Evolutionary conservation across 2,888 invertebrate species (phyloP), one percentile per base, ranked within the genome.

Genomic region (Hetaerina titia): DNA sequence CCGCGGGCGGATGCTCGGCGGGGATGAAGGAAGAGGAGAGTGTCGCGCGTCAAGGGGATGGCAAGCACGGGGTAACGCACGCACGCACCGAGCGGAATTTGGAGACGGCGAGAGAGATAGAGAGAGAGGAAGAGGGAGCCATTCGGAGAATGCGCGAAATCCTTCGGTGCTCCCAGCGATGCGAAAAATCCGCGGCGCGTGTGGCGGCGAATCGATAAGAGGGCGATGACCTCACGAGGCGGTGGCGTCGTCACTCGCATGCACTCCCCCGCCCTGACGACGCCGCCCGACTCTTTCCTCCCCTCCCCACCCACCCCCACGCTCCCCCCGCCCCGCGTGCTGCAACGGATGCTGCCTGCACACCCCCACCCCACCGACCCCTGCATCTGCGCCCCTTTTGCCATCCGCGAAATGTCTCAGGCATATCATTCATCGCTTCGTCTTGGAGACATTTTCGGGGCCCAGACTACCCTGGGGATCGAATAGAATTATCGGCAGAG

Each of bases 171-270:
- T 69, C 69, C 31, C 69, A 74, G 92, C 92, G 92, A 92, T 92
- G 92, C 92, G 92, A 92, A 92, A 92, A 92, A 92, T 92, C 56
- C 90, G 90, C 69, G 64, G 90, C 63, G 64, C 90, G 90, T 90
- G 45, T 69, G 92, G 92, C n/a, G 64, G 11, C 74, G 74, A 92
- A 92, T 92, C 92, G 92, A 92, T 92, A 92, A 69, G 92, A 64
- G 92, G 92, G 19, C 92, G 92, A 69, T 92, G 92, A 92, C 92
- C 92, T 56, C 57, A 64, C 92, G 69, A 64, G 64, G 31, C 81
- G 81, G 31, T 13, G 81, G 15, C 92, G 92, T 58, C 56, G 89
- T 57, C 56, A 60, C 69, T 90, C 92, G 11, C 92, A 69, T 64
- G n/a, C 92, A 90, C 90, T 22, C 31, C 31, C 31, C 63, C 63